Conservation (phyloP, 2,797 vertebrate species). For the Chanos chanos region DNA sequence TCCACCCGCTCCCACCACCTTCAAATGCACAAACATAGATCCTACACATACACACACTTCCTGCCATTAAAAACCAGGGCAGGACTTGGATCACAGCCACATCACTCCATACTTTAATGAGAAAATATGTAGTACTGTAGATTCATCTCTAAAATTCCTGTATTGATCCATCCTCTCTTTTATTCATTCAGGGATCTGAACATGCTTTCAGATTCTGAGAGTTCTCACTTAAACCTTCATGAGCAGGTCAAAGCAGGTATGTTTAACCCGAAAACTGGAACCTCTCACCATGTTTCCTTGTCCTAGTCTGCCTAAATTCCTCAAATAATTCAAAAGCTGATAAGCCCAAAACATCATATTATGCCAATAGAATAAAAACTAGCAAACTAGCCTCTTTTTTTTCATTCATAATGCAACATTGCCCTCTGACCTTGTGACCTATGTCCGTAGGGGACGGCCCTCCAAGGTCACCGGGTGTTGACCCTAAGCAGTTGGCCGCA, state of each 20-base stretch:
- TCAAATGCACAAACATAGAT: too few species aligned
- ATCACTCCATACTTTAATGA: neutral
- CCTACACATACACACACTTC: too few species aligned
- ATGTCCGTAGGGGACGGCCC: slow-evolving; percentile 80
- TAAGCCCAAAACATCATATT: too few species aligned
- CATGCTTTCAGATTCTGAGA: slow-evolving; percentile 89
- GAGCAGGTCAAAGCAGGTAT: slow-evolving; percentile 83
- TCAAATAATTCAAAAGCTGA: too few species aligned
- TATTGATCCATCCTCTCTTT: neutral
- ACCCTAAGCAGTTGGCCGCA: slow-evolving; percentile 92
- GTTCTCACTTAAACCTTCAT: slow-evolving; percentile 83
- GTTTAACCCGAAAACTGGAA: too few species aligned
- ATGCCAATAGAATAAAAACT: too few species aligned
- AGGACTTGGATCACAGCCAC: too few species aligned
- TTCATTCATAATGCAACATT: slow-evolving; percentile 15
- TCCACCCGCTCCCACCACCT: too few species aligned
- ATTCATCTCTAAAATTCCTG: neutral
- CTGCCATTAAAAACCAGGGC: too few species aligned
- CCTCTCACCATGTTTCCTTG: too few species aligned
- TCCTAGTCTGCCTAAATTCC: too few species aligned
- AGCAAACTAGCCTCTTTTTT: too few species aligned
- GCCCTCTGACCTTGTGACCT: neutral
- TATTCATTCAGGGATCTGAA: slow-evolving; percentile 82
- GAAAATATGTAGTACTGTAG: neutral
- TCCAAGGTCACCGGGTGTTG: slow-evolving; percentile 89